Evolutionary conservation across 1,140 invertebrate species (phyloP).

Genomic region (Magallana angulata): DNA sequence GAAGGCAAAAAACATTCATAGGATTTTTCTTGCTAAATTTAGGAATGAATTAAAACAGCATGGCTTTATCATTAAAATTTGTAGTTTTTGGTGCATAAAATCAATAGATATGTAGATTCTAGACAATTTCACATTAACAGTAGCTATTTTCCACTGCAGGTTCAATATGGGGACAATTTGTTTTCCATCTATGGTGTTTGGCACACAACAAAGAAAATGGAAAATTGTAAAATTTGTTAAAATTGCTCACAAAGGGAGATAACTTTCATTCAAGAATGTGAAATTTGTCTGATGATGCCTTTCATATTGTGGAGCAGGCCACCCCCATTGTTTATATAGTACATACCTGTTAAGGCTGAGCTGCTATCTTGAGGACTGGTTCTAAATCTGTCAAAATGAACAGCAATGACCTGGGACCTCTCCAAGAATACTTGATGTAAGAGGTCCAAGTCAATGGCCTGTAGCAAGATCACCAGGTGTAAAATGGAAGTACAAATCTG

Average conservation of each 20-base stretch:
- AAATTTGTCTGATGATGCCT: neutral
- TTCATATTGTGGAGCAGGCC: neutral
- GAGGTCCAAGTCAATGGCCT: constrained; percentile 53
- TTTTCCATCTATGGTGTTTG: too few species aligned
- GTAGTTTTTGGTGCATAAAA: too few species aligned
- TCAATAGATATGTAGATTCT: neutral
- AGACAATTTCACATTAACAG: too few species aligned
- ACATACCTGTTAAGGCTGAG: constrained; percentile 16
- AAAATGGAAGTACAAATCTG: constrained; percentile 67
- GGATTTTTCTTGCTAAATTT: neutral
- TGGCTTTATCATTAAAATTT: too few species aligned
- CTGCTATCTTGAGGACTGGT: constrained; percentile 17
- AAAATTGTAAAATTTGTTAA: too few species aligned
- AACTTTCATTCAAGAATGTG: too few species aligned
- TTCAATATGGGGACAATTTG: too few species aligned
- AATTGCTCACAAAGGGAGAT: too few species aligned
- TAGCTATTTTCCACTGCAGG: too few species aligned
- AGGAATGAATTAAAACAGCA: neutral
- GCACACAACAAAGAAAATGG: too few species aligned
- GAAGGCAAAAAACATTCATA: neutral
- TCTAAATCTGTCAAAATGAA: constrained; percentile 63
- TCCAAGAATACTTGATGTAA: constrained; percentile 52
- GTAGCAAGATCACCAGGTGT: constrained; percentile 59
- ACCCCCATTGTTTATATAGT: too few species aligned
- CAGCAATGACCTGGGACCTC: constrained; percentile 54